Evolutionary conservation across 2,888 invertebrate genomes (phyloP), one percentile per base, ranked within the genome.

Genomic region (Acronicta psi): DNA sequence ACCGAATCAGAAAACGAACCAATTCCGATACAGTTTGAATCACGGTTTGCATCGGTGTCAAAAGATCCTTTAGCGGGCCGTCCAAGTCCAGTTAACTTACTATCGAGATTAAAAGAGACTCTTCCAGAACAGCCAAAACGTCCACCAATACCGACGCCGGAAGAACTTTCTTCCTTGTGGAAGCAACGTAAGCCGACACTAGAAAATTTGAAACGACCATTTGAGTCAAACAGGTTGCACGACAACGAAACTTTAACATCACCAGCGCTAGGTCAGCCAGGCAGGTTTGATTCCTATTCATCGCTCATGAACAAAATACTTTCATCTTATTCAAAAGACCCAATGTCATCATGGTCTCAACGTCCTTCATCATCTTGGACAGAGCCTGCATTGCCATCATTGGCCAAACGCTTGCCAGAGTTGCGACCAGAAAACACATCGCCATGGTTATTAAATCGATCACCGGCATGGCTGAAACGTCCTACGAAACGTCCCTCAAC

Each of bases 381-480:
- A 1, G 43, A 59, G 31, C 13, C 2, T 11, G 16, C 6, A 18
- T n/a, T 36, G 2, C 36, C 36, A 20, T 37, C 37, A 7, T 38
- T 38, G 11, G 38, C 16, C 9, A 47, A 25, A 25, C 47, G 47
- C 13, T 38, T 47, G 8, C 8, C 23, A 17, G 25, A 13, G 9
- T 38, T 13, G 13, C 13, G n/a, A 13, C 47, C 37, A 0, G 47
- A 3, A 25, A 47, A 13, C 7, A 42, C 23, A 9, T 10, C 10
- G 11, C 9, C 17, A 10, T 11, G 8, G 50, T 20, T 50, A 7
- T 11, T 20, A 2, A 40, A 50, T 45, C 59, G 50, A 34, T 20
- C 60, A 23, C 60, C 52, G 4, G 13, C 37, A 14, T 61, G 52
- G 60, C 6, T 46, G 0, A 46, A 37, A 34, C 60, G 18, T 9